Conservation (phyloP, 2,113 vertebrate genomes). For the Megaceryle torquata region DNA sequence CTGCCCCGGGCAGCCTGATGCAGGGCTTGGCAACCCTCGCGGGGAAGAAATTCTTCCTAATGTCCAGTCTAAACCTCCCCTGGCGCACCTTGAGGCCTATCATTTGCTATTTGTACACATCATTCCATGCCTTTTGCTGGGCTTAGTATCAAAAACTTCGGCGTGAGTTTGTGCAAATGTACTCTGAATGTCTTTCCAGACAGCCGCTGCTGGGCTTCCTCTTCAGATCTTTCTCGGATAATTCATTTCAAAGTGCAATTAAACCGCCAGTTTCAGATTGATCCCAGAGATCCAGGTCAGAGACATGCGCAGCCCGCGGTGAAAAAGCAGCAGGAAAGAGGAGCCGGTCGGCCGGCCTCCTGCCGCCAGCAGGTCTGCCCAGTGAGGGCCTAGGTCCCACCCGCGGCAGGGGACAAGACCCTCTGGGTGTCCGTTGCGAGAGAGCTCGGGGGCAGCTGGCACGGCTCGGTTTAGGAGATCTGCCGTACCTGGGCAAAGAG, state of each 20-base stretch:
- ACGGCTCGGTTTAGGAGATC: rapidly evolving
- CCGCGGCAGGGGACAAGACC: not conserved
- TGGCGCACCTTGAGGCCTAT: not conserved
- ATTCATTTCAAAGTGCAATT: rapidly evolving
- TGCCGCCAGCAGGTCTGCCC: not conserved
- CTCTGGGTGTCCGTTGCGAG: rapidly evolving
- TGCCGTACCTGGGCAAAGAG: rapidly evolving
- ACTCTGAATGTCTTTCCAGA: not conserved
- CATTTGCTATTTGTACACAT: not conserved
- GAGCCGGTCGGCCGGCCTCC: too few relatives aligned
- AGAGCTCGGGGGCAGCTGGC: too few relatives aligned
- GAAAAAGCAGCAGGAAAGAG: too few relatives aligned
- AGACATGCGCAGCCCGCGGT: rapidly evolving
- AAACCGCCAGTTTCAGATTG: not conserved
- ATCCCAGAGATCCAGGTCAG: not conserved
- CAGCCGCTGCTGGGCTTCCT: not conserved
- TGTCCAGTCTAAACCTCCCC: not conserved
- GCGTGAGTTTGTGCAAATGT: not conserved
- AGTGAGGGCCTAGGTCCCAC: too few relatives aligned
- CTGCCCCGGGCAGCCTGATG: not conserved
- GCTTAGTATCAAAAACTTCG: not conserved
- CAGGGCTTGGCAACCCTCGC: not conserved
- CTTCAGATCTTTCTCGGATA: not conserved
- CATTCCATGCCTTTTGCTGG: not conserved
- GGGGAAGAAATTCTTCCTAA: not conserved